These are phyloP conservation scores for Catharus bicknelli DNA, from an alignment of 2,113 vertebrate species.

Conservation along the genomic window DNA sequence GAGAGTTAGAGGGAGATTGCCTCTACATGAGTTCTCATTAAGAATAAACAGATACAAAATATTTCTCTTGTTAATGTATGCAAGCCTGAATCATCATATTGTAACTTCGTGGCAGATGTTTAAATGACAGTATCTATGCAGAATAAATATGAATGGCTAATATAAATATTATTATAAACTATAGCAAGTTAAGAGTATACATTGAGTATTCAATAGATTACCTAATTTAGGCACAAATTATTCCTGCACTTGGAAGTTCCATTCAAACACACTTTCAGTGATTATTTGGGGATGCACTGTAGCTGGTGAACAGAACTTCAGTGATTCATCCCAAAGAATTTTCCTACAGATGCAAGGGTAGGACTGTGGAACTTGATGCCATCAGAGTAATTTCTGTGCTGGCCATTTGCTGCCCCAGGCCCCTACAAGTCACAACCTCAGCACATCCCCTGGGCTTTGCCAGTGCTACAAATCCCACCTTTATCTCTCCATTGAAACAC, in stretches of 20 bases:
- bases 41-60: slow-evolving; percentile 37
- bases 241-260: background rate
- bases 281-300: background rate
- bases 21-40: slow-evolving; percentile 27
- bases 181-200: slow-evolving; percentile 25
- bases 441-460: background rate
- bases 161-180: slow-evolving; percentile 31
- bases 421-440: background rate
- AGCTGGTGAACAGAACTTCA: background rate
- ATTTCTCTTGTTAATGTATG: slow-evolving; percentile 43
- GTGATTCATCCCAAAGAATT: background rate
- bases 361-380: background rate
- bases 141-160: slow-evolving; percentile 37
- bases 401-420: background rate
- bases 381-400: background rate
- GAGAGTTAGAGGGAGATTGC: slow-evolving; percentile 12
- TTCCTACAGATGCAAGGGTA: background rate
- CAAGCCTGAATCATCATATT: slow-evolving; percentile 45
- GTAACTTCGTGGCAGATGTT: slow-evolving; percentile 49
- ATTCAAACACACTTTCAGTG: background rate
- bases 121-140: slow-evolving; percentile 42
- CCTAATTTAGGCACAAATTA: background rate
- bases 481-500: background rate
- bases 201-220: background rate
- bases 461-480: background rate